phyloP scores from a whole-genome alignment of 2,113 vertebrate species.

The Daboia siamensis region DNA sequence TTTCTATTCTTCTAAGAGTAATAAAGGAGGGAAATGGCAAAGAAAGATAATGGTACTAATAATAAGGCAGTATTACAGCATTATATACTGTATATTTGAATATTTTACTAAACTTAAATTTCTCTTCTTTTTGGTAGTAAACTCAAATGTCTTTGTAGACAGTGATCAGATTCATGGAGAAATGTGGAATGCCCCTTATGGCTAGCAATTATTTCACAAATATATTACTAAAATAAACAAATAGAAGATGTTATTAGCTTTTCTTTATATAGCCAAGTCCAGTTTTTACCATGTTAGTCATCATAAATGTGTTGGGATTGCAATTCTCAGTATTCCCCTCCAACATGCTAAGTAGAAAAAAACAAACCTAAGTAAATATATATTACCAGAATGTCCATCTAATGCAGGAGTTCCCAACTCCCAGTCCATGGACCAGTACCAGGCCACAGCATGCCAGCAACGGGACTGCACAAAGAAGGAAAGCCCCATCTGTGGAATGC shows the following conservation, averaged over 20 bases:
- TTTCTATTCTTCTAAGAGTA: not conserved
- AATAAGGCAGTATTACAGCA: not conserved
- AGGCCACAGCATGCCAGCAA: too few species aligned
- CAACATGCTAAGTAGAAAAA: not conserved
- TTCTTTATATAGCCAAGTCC: not conserved
- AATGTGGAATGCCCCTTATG: not conserved
- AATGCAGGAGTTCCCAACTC: not conserved
- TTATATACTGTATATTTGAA: not conserved
- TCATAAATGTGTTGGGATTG: not conserved
- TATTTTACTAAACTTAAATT: not conserved
- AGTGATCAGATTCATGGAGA: not conserved
- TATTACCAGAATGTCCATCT: not conserved
- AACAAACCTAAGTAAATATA: not conserved
- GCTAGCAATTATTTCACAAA: conserved; percentile 5
- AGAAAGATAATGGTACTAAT: not conserved
- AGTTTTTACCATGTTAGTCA: not conserved
- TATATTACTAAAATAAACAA: conserved; percentile 1
- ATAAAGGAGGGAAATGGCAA: not conserved
- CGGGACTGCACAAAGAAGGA: too few species aligned
- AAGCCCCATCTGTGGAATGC: too few species aligned
- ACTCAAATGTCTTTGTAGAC: not conserved
- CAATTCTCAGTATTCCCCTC: not conserved
- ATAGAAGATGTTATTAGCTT: not conserved
- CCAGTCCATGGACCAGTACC: too few species aligned
- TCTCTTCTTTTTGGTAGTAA: not conserved